A percentile compares a stretch with the other conserved stretches of the same genome.
phyloP scores from a whole-genome alignment of 2,113 vertebrate genomes.

The Felis chaus region DNA sequence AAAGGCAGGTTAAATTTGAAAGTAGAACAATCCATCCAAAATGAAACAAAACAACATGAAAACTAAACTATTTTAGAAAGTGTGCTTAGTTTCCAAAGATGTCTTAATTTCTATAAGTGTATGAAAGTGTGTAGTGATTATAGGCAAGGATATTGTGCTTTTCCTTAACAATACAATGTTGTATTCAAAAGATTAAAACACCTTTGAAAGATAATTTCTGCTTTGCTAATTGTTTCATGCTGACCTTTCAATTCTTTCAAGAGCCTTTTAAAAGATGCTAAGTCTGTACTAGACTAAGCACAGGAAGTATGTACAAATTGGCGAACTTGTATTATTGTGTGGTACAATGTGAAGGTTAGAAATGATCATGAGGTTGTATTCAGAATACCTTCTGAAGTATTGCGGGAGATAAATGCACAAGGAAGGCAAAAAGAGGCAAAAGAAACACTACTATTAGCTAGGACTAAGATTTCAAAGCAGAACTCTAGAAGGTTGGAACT shows the following conservation, averaged over 20 bases:
- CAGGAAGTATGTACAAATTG: neutral
- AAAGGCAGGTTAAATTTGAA: constrained; percentile 40
- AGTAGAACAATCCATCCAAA: constrained; percentile 10
- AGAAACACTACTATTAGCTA: neutral
- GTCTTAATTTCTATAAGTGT: constrained; percentile 38
- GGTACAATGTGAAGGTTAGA: neutral
- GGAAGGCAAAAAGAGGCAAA: neutral
- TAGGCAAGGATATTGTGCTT: constrained; percentile 4
- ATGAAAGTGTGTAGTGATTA: neutral
- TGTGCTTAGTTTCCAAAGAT: neutral
- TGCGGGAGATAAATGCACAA: neutral
- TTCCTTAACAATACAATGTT: neutral
- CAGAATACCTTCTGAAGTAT: neutral
- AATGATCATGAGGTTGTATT: neutral
- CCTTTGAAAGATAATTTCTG: constrained; percentile 42
- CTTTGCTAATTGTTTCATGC: constrained; percentile 47
- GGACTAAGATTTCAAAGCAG: neutral
- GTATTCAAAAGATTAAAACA: constrained; percentile 43
- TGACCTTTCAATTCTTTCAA: constrained; percentile 4
- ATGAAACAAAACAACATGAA: constrained; percentile 13
- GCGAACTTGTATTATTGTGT: neutral
- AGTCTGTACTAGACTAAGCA: neutral
- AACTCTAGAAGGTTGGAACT: neutral
- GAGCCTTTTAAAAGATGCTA: neutral
- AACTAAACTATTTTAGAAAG: constrained; percentile 24